Percentiles rank a stretch among this genome's conserved stretches.
Evolutionary conservation across 2,888 invertebrate species (phyloP).

Genomic region (Mesoligia furuncula): DNA sequence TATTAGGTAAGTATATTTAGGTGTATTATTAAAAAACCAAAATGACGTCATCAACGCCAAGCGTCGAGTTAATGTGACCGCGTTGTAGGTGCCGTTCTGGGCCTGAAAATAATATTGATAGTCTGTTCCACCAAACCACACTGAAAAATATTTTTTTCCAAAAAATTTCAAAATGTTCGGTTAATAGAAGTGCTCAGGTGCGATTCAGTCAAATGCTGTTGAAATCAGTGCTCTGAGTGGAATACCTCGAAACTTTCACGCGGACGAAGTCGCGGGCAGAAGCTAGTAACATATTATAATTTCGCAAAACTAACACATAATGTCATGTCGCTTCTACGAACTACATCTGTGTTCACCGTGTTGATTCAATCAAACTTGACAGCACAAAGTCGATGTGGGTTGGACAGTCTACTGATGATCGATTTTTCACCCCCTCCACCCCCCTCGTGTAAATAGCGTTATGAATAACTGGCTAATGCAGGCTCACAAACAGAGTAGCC

Average conservation of each 20-base stretch:
- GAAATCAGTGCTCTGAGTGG: neutral
- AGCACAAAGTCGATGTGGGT: slow-evolving; percentile 89
- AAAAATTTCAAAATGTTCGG: too few relatives aligned
- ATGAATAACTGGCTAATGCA: slow-evolving; percentile 74
- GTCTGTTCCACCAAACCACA: too few relatives aligned
- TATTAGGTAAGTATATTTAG: too few relatives aligned
- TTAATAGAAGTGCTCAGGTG: too few relatives aligned
- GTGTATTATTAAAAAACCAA: too few relatives aligned
- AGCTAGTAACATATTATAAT: neutral
- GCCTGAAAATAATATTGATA: neutral
- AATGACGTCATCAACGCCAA: too few relatives aligned
- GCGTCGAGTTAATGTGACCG: too few relatives aligned
- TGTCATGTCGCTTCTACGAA: slow-evolving; percentile 69
- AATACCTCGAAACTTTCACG: neutral
- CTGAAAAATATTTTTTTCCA: too few relatives aligned
- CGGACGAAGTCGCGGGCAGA: neutral
- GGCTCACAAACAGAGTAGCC: slow-evolving; percentile 64
- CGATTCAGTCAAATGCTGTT: neutral
- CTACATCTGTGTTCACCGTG: slow-evolving; percentile 71
- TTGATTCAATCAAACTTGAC: slow-evolving; percentile 90
- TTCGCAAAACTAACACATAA: slow-evolving; percentile 29
- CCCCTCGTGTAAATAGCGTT: slow-evolving; percentile 69
- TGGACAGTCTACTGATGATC: slow-evolving; percentile 84
- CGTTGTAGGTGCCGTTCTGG: neutral
- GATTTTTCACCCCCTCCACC: slow-evolving; percentile 83